A percentile compares a stretch with the other conserved stretches of the same genome.
These are phyloP conservation scores for Crotalus helleri DNA, from an alignment of 2,113 vertebrate species.

Conservation along the genomic window DNA sequence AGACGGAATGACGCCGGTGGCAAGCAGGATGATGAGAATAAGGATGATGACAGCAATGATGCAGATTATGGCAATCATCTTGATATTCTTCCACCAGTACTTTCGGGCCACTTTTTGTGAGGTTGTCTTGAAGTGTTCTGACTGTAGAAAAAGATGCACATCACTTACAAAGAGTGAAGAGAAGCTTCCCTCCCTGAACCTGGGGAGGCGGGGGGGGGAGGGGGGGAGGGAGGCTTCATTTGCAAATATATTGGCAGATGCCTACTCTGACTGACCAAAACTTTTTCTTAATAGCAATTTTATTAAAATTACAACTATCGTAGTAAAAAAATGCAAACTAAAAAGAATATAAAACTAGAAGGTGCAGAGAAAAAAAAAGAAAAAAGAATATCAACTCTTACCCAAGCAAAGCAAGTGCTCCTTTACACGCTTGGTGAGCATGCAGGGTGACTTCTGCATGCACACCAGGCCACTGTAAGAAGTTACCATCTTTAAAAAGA, in stretches of 20 bases:
- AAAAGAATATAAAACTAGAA: neutral
- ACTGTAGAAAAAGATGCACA: constrained; percentile 63
- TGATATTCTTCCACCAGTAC: constrained; percentile 95
- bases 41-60: constrained; percentile 78
- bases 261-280: neutral
- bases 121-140: constrained; percentile 90
- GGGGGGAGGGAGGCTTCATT: neutral
- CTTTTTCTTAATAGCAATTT: neutral
- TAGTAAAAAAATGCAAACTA: neutral
- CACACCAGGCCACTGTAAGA: neutral
- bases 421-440: neutral
- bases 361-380: neutral
- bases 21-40: constrained; percentile 83
- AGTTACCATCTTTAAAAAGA: neutral
- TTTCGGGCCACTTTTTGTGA: constrained; percentile 87
- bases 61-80: constrained; percentile 82
- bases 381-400: neutral
- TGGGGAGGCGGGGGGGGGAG: neutral
- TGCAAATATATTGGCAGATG: neutral
- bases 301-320: neutral
- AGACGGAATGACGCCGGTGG: constrained; percentile 80
- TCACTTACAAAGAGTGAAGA: neutral
- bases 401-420: neutral
- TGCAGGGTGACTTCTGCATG: neutral
- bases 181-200: neutral